These are phyloP conservation scores for Anisognathus igniventris DNA, from an alignment of 2,797 vertebrate genomes.

Conservation along the genomic window DNA sequence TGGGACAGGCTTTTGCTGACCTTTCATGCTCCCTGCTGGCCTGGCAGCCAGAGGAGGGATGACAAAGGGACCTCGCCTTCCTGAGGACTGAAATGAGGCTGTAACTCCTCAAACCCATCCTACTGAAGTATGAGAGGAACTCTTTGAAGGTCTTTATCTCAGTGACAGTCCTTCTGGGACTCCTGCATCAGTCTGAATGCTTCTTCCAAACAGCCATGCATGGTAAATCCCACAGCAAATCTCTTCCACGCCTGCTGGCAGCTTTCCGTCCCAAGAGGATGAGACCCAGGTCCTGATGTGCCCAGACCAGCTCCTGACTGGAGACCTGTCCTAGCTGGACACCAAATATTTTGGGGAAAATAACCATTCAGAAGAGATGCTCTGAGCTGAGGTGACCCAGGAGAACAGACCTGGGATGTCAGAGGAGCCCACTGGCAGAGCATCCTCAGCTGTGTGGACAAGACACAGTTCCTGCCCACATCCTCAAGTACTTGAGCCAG, in stretches of 20 bases:
- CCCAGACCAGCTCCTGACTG: background rate
- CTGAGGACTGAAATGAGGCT: background rate
- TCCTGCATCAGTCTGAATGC: background rate
- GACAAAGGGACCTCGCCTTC: background rate
- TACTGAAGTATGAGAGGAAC: background rate
- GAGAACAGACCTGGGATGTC: background rate
- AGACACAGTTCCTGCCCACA: accelerated
- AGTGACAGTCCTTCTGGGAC: background rate
- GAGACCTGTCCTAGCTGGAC: background rate
- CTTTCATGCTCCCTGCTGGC: background rate
- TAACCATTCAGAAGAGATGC: background rate
- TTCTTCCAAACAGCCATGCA: background rate
- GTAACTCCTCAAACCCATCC: background rate
- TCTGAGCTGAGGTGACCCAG: background rate
- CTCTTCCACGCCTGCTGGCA: background rate
- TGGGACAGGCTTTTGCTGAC: background rate
- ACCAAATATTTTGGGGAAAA: background rate
- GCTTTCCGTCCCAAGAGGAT: background rate
- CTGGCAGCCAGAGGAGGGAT: background rate
- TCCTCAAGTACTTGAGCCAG: accelerated
- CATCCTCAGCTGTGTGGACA: background rate
- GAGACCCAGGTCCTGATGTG: background rate
- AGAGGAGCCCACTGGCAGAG: background rate
- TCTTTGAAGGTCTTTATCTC: background rate
- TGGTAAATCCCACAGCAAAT: background rate